Evolutionary conservation across 1,140 invertebrate species (phyloP), one percentile per base, ranked within the genome.

Genomic region (Magallana gigas): DNA sequence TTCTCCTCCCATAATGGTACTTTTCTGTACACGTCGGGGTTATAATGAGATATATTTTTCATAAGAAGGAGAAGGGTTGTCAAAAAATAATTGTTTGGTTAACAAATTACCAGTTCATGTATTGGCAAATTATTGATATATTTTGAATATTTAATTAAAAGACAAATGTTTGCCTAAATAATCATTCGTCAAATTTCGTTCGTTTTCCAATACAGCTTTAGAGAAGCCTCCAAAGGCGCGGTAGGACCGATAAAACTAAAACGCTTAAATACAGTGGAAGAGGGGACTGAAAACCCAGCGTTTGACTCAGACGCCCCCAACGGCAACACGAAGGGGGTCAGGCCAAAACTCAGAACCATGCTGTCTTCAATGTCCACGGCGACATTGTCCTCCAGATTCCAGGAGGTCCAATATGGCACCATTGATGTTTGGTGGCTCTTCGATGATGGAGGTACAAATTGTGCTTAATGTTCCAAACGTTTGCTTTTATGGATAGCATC

Each of bases 361-460:
- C 5, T 82, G 71, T 62, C 62, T 16, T 76, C 87, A 4, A 16
- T 62, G n/a, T 80, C 62, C 48, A 48, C 36, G 5, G 36, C 64
- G 16, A 9, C 57, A n/a, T 18, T 71, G 12, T 18, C 80, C 8
- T 48, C 57, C 5, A 57, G 96, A 84, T 98, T 98, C 92, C 94
- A 95, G 82, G 83, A 91, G 8, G 95, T 94, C 84, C 92, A 95
- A 48, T 88, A 89, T 80, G 97, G 98, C 14, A 97, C 96, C 0
- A 97, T 99, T 88, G 98, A 99, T 94, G 98, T 99, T 18, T 99
- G 98, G 97, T 99, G 98, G 98, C 94, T 99, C 62, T 99, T 98
- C 94, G 98, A 99, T 94, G 98, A 99, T 94, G 98, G 96, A 90
- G 96, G 95, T 93, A 90, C 88, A 86, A 84, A 84, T 60, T 1